A percentile compares a stretch with the other conserved stretches of the same genome.
These are phyloP conservation scores for Euzophera pinguis DNA, from an alignment of 2,888 invertebrate species.

Conservation along the genomic window DNA sequence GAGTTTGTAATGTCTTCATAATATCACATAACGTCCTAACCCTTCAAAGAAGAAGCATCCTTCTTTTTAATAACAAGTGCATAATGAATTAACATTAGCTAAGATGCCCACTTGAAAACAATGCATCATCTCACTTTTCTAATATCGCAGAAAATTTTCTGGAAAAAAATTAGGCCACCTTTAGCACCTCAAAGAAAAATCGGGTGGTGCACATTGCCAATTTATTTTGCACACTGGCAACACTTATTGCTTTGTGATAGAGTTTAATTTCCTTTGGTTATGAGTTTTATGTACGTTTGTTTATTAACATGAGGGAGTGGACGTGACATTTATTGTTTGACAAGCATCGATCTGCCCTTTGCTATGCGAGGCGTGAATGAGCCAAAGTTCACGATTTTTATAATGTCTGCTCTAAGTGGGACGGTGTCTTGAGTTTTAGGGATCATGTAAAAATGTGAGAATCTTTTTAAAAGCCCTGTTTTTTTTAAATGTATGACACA, in stretches of 20 bases:
- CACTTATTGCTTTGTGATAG: constrained; percentile 26
- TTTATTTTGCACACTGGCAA: constrained; percentile 23
- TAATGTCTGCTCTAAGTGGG: constrained; percentile 1
- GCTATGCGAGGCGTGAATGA: constrained; percentile 69
- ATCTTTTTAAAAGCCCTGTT: no score
- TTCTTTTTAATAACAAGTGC: no score
- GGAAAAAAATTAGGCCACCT: constrained; percentile 66
- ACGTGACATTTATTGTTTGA: constrained; percentile 80
- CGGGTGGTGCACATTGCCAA: constrained; percentile 39
- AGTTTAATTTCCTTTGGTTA: constrained; percentile 25
- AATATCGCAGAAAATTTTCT: constrained; percentile 57
- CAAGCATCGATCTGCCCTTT: constrained; percentile 79
- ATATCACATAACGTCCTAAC: no score
- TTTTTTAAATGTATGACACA: no score
- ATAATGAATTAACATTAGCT: no score
- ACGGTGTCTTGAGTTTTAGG: not conserved
- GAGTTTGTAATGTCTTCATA: no score
- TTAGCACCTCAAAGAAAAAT: constrained; percentile 75
- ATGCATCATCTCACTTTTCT: constrained; percentile 18
- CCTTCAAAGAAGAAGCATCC: no score
- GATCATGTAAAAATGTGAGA: no score
- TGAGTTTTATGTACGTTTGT: constrained; percentile 24
- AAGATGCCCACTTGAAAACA: no score
- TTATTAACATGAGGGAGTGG: constrained; percentile 72
- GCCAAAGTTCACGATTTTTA: constrained; percentile 58